phyloP scores from a whole-genome alignment of 2,888 invertebrate genomes.

The Drosophila kambysellisi region DNA sequence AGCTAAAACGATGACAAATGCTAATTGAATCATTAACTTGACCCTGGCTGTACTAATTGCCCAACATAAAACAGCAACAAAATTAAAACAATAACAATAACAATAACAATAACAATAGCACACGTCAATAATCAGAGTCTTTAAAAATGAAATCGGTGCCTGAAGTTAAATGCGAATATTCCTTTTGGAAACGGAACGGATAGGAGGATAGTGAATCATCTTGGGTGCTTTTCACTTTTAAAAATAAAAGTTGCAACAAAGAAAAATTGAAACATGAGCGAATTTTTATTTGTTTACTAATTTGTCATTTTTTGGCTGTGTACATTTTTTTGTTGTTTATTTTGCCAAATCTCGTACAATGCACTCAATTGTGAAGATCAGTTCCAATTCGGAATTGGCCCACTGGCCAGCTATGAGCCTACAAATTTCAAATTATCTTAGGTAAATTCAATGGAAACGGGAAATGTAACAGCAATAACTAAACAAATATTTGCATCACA shows the following conservation, averaged over 20 bases:
- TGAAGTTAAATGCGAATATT: slow-evolving; percentile 16
- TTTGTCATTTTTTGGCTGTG: not conserved
- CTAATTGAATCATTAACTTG: slow-evolving; percentile 77
- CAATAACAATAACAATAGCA: slow-evolving; percentile 34
- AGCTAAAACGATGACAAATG: slow-evolving; percentile 68
- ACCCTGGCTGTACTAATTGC: slow-evolving; percentile 71
- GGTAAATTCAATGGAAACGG: slow-evolving; percentile 8
- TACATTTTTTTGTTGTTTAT: not conserved
- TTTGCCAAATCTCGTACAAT: slow-evolving; percentile 31
- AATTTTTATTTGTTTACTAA: slow-evolving; percentile 20
- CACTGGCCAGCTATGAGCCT: not conserved
- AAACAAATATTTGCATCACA: not conserved
- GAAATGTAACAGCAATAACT: slow-evolving; percentile 4
- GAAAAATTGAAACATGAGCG: not conserved
- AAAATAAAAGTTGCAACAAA: not conserved
- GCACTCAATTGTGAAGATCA: slow-evolving; percentile 24
- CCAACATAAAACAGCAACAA: slow-evolving; percentile 61
- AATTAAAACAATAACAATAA: slow-evolving; percentile 31
- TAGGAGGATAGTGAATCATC: slow-evolving; percentile 37
- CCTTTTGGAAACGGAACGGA: slow-evolving; percentile 36
- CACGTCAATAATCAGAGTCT: slow-evolving; percentile 30
- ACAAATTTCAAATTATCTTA: not conserved
- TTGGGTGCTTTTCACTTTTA: slow-evolving; percentile 41
- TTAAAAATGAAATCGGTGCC: slow-evolving; percentile 35
- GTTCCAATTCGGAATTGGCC: slow-evolving; percentile 6